Evolutionary conservation across 2,797 vertebrate species (phyloP), one percentile per base, ranked within the genome.

Genomic region (Poeciliopsis turneri): DNA sequence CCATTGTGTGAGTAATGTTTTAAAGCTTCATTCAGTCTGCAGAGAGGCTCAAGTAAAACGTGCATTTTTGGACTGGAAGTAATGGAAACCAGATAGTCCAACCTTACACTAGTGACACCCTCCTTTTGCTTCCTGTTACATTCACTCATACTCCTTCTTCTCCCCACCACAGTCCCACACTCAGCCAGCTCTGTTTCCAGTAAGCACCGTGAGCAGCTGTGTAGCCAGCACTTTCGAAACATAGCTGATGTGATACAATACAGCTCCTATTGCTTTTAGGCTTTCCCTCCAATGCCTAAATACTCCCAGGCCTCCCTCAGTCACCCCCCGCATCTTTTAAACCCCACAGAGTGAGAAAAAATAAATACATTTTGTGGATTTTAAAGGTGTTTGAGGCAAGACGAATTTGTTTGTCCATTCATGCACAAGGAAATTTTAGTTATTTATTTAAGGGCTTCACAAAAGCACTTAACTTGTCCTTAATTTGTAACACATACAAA

Each of bases 21-120:
- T 39, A 13, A 36, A 85, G 72, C 68, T 57, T 82, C 73, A 71
- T 79, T 76, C 74, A 82, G 59, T 57, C 76, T 59, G 47, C 73
- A 77, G 43, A 16, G 82, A 78, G 49, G 82, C 74, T 71, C 33
- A 46, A 55, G 23, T n/a, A 16, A 41, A 57, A 70, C 33, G 41
- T 46, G 73, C 77, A 70, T 49, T 61, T 81, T 81, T 81, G 84
- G 77, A 76, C 82, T 82, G 75, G 47, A 47, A 80, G 71, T 94
- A 94, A 95, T 94, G 78, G 83, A 83, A 94, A 92, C 84, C 93
- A 94, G 92, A 93, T 76, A 77, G 69, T 81, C 53, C 66, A 69
- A 72, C 66, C 75, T 78, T 46, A 20, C 53, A 1, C 78, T 80
- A 78, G 57, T 59, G 28, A 76, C 81, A 25, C 78, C 85, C 83